Evolutionary conservation across 2,797 vertebrate species (phyloP).

Genomic region (Podarcis lilfordi): DNA sequence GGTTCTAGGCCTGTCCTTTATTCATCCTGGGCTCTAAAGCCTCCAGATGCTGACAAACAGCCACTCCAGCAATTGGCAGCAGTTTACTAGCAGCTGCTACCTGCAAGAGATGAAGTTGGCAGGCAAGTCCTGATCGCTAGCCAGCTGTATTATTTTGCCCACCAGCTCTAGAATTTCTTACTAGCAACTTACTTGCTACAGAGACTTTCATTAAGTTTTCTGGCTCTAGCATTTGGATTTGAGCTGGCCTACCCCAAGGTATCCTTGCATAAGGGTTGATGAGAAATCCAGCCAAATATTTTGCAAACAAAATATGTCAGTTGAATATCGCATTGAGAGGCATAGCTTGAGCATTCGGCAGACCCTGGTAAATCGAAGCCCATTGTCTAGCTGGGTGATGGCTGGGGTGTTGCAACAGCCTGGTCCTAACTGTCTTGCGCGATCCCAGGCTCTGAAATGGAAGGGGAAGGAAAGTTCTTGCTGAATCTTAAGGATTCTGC

Average conservation of each 20-base stretch:
- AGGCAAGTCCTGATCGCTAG: not conserved
- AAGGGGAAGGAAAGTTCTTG: not conserved
- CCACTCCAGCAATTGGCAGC: not conserved
- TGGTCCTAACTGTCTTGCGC: not conserved
- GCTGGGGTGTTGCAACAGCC: not conserved
- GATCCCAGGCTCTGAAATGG: not conserved
- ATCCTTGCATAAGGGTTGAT: not conserved
- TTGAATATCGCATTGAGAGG: not conserved
- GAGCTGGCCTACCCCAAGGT: not conserved
- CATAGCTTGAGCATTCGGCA: not conserved
- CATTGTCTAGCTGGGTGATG: not conserved
- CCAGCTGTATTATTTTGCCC: not conserved
- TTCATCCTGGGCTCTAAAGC: not conserved
- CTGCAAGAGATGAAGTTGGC: conserved; percentile 13
- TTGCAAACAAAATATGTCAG: not conserved
- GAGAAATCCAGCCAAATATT: not conserved
- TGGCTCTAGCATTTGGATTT: not conserved
- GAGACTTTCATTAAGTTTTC: conserved; percentile 12
- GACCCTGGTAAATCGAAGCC: not conserved
- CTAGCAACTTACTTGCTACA: not conserved
- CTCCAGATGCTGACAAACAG: conserved; percentile 1
- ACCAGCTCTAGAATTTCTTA: not conserved
- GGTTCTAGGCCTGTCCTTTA: not conserved
- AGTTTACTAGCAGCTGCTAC: conserved; percentile 21
- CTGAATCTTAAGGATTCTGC: not conserved